Conservation (phyloP, 2,113 vertebrate species). For the Ceyx cyanopectus region DNA sequence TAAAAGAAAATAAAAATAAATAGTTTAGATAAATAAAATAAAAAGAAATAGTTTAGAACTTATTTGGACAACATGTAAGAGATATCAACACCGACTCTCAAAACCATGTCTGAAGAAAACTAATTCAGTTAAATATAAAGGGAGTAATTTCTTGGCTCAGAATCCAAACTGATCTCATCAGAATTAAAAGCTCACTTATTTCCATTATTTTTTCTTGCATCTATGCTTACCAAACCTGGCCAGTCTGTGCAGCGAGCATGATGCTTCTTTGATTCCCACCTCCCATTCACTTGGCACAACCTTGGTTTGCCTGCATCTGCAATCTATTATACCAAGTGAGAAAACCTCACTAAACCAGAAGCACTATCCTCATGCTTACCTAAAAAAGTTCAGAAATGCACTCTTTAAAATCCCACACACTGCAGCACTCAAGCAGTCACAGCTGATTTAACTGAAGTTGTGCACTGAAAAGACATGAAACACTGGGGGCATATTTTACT, state of each 20-base stretch:
- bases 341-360: background rate
- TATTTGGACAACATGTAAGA: rapidly evolving
- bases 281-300: background rate
- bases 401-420: background rate
- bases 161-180: background rate
- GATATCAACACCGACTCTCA: background rate
- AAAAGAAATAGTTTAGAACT: background rate
- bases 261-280: background rate
- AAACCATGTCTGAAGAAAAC: background rate
- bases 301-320: background rate
- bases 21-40: too few relatives aligned
- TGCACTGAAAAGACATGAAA: background rate
- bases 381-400: background rate
- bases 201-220: background rate
- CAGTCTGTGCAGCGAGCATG: background rate
- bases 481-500: background rate
- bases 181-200: background rate
- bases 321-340: background rate
- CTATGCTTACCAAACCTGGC: background rate
- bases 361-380: background rate
- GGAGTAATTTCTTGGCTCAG: background rate
- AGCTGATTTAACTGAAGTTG: background rate
- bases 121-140: background rate
- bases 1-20: too few relatives aligned
- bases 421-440: background rate